A percentile compares a stretch with the other conserved stretches of the same genome.
Evolutionary conservation across 2,113 vertebrate species (phyloP).

Genomic region (Panthera leo): DNA sequence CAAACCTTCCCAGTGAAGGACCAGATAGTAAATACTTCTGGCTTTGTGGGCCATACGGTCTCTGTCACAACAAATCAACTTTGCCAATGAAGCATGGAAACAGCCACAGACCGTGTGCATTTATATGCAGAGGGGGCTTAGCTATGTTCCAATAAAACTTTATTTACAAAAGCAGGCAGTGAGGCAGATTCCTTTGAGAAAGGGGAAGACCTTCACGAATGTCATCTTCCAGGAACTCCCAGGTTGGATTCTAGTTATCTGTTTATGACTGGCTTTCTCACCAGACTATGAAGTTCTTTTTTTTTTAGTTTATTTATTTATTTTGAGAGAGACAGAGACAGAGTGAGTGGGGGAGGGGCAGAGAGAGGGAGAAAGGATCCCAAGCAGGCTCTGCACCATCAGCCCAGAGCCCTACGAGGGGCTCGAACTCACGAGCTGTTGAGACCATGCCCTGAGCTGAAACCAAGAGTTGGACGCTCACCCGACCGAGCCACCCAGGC

Average conservation of each 20-base stretch:
- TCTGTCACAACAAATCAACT: background rate
- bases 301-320: no score
- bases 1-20: background rate
- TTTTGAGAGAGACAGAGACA: no score
- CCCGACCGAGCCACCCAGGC: no score
- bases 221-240: background rate
- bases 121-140: background rate
- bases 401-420: no score
- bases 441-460: no score
- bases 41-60: background rate
- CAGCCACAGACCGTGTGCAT: background rate
- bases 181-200: background rate
- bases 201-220: background rate
- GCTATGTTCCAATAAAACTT: slow-evolving; percentile 39
- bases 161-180: slow-evolving; percentile 33
- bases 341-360: no score
- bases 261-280: background rate
- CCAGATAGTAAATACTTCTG: background rate
- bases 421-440: no score
- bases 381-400: no score
- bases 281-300: background rate
- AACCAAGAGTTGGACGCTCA: no score
- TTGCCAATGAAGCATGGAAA: background rate
- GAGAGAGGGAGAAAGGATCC: no score
- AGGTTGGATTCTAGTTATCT: background rate